Conservation (phyloP, 1,140 invertebrate species). For the Saxidomus purpurata region DNA sequence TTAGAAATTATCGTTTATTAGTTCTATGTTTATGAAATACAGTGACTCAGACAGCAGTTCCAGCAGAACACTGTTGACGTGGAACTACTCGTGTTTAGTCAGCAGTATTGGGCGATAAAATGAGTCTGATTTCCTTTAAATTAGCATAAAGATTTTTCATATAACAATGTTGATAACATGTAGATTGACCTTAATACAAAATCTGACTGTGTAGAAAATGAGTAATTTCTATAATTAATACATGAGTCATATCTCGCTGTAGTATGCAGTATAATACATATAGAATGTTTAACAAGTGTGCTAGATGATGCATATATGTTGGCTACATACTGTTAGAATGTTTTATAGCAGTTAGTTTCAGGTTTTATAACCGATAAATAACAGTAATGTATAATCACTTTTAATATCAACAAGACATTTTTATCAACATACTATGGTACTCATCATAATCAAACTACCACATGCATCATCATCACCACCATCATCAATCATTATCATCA, state of each 20-base stretch:
- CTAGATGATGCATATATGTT: too few relatives aligned
- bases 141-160: too few relatives aligned
- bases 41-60: background rate
- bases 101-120: too few relatives aligned
- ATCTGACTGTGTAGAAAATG: background rate
- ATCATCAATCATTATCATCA: background rate
- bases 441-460: background rate
- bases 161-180: background rate
- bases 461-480: background rate
- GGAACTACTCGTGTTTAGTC: background rate
- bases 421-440: background rate
- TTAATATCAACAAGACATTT: background rate
- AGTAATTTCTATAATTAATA: conserved; percentile 33
- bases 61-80: background rate
- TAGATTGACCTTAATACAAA: conserved; percentile 10
- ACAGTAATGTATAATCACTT: background rate
- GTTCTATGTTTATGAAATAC: too few relatives aligned
- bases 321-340: too few relatives aligned
- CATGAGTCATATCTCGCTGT: background rate
- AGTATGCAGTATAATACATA: background rate
- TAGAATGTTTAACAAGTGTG: too few relatives aligned
- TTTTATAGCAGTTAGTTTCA: too few relatives aligned
- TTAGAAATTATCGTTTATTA: too few relatives aligned
- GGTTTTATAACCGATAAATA: too few relatives aligned
- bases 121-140: too few relatives aligned